These are phyloP conservation scores for Aricia agestis DNA, from an alignment of 1,140 invertebrate genomes.

Conservation along the genomic window DNA sequence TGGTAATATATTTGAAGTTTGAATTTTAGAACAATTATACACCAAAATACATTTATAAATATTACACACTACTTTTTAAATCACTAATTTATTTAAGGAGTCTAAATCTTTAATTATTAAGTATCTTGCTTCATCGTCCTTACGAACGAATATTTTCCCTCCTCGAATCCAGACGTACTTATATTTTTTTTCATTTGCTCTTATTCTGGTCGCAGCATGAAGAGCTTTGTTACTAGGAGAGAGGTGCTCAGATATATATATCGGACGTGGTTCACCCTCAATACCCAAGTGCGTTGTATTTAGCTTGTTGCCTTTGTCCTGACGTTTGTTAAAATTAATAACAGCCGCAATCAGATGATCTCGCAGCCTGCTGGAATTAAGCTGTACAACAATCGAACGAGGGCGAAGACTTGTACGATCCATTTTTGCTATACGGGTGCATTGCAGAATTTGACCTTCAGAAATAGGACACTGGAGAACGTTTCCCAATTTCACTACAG, in stretches of 20 bases:
- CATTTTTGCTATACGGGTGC: neutral
- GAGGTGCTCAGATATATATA: neutral
- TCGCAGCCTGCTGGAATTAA: neutral
- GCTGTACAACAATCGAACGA: neutral
- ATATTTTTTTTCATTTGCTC: neutral
- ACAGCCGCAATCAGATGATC: neutral
- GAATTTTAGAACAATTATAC: neutral
- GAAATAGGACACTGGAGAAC: neutral
- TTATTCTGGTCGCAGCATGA: neutral
- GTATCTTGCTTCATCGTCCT: too few species aligned
- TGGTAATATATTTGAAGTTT: neutral
- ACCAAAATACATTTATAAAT: too few species aligned
- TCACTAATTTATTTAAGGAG: too few species aligned
- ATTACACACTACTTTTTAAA: too few species aligned
- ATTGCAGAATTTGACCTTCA: neutral
- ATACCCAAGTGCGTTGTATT: neutral
- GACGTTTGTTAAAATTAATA: slow-evolving; percentile 1
- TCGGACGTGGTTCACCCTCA: neutral
- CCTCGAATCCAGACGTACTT: neutral
- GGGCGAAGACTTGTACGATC: neutral
- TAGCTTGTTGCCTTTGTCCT: neutral
- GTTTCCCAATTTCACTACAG: neutral
- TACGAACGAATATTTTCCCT: too few species aligned
- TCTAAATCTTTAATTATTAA: too few species aligned
- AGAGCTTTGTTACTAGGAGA: neutral